Base-by-base conservation (phyloP, 2,113 vertebrate species). In the Ondatra zibethicus region DNA sequence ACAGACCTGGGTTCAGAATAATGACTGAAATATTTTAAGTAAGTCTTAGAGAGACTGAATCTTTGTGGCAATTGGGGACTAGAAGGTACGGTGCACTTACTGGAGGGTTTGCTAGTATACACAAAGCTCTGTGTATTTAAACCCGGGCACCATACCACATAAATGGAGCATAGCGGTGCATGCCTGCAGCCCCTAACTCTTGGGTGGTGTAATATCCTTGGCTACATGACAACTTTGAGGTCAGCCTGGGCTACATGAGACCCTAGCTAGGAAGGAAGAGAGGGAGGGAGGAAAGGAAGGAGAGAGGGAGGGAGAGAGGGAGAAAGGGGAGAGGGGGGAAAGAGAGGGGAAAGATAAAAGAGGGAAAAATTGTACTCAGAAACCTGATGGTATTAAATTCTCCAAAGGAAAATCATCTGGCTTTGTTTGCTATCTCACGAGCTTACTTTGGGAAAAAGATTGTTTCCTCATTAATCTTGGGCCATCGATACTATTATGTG, bases 381-480 rank as follows among this genome's bases (percentile, higher is more conserved):
- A 94, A 89, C 86, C 52, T 3, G 25, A 88, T 72, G 68, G 17
- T 73, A 76, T 78, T 95, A 95, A 93, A 82, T 90, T 89, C 75
- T 93, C 29, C 75, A 75, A 65, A 77, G 50, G 50, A 92, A 76
- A 70, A 3, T 63, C 78, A 65, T 61, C 52, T 36, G 90, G 72
- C 6, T 25, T 85, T 25, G 36, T 27, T 89, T 70, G 68, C 42
- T 63, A 78, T 85, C 31, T 66, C 45, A n/a, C 2, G 21, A 31
- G 12, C 76, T 85, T 65, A 76, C 17, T 73, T 76, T 91, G 52
- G n/a, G 25, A 36, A 89, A 50, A 50, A 58, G 2, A 0, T 27
- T 86, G 39, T 92, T 78, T 91, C 70, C 45, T 70, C 88, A 7
- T 70, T 85, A 93, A 68, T 78, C 16, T 33, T 29, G 47, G 50